Conservation (phyloP, 2,113 vertebrate species). For the Xerus inauris region DNA sequence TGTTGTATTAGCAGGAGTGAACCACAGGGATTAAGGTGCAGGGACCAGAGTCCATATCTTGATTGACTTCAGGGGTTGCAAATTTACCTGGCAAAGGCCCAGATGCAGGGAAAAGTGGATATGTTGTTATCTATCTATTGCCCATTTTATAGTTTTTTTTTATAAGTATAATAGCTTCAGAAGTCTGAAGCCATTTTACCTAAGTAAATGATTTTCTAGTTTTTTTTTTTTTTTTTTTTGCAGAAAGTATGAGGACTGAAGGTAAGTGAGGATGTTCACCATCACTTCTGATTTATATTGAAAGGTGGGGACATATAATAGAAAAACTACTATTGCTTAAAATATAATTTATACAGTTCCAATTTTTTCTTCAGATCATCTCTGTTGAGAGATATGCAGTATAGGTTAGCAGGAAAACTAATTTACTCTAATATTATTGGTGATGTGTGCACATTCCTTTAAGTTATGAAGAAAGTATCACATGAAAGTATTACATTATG, state of each 20-base stretch:
- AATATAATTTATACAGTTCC: not conserved
- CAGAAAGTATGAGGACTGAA: not conserved
- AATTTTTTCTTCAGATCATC: not conserved
- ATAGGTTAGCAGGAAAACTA: not conserved
- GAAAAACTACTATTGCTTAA: not conserved
- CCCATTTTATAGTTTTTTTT: not conserved
- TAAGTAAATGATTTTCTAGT: slow-evolving; percentile 4
- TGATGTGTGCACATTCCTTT: not conserved
- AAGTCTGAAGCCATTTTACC: not conserved
- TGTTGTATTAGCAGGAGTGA: not conserved
- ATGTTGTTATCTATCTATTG: not conserved
- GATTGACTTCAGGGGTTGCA: not conserved
- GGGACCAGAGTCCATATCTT: not conserved
- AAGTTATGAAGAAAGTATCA: not conserved
- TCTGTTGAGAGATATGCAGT: not conserved
- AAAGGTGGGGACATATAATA: not conserved
- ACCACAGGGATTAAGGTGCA: not conserved
- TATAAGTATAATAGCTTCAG: not conserved
- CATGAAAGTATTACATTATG: not conserved
- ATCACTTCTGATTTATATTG: not conserved
- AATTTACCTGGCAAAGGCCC: not conserved
- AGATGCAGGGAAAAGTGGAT: not conserved
- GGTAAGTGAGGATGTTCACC: not conserved
- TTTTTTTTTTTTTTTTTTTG: not conserved
- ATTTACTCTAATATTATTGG: not conserved